These are phyloP conservation scores for Leuciscus idus DNA, from an alignment of 2,113 vertebrate species.

Conservation along the genomic window DNA sequence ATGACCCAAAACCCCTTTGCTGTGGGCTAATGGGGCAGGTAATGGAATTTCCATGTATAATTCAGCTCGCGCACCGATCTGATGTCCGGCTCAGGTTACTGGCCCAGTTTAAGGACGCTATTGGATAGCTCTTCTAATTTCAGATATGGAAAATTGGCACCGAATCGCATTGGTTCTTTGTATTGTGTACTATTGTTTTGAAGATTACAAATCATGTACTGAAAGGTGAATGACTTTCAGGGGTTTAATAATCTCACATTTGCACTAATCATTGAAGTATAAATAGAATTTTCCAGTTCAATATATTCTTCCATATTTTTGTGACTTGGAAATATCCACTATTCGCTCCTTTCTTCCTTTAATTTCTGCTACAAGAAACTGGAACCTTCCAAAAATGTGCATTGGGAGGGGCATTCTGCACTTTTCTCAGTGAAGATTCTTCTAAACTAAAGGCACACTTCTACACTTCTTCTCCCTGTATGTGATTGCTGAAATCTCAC, in stretches of 20 bases:
- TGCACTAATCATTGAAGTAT: not conserved
- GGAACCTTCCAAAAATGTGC: too few relatives aligned
- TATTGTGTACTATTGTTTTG: conserved; percentile 13
- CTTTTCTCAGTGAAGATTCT: too few relatives aligned
- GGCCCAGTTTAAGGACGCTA: conserved; percentile 46
- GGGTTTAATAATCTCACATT: conserved; percentile 31
- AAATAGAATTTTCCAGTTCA: too few relatives aligned
- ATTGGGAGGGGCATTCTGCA: too few relatives aligned
- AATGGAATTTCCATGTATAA: conserved; percentile 69
- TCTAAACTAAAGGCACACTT: too few relatives aligned
- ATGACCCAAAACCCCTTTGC: conserved; percentile 39
- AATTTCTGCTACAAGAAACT: too few relatives aligned
- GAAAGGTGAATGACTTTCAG: conserved; percentile 12
- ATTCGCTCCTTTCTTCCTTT: too few relatives aligned
- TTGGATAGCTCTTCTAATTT: conserved; percentile 46
- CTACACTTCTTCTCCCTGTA: too few relatives aligned
- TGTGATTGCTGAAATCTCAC: too few relatives aligned
- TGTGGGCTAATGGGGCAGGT: conserved; percentile 62
- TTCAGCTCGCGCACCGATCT: conserved; percentile 56
- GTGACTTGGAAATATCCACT: too few relatives aligned
- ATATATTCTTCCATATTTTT: too few relatives aligned
- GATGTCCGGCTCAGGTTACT: conserved; percentile 60
- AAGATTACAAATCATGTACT: conserved; percentile 33
- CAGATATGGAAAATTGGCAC: conserved; percentile 58
- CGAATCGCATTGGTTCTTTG: conserved; percentile 42